Conservation (phyloP, 2,888 invertebrate genomes). For the Calameuta pallipes region DNA sequence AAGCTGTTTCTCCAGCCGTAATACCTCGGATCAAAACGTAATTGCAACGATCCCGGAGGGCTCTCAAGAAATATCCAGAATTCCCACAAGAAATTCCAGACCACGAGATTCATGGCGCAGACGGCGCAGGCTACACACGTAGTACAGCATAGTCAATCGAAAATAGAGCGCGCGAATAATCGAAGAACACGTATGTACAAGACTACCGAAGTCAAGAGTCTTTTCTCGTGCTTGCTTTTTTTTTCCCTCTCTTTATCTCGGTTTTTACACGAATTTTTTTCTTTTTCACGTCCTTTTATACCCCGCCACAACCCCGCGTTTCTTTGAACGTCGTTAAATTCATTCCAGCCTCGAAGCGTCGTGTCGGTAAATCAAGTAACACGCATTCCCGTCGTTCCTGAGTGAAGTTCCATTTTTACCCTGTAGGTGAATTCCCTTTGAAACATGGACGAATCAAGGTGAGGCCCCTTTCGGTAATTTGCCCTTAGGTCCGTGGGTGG, state of each 20-base stretch:
- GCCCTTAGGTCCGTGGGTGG: conserved; percentile 58
- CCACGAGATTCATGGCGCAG: neutral
- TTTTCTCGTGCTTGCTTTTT: neutral
- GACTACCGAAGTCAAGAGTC: neutral
- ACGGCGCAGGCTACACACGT: neutral
- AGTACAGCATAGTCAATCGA: neutral
- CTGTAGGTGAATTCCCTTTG: conserved; percentile 21
- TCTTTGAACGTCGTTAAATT: neutral
- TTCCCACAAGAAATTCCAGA: neutral
- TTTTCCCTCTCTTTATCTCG: neutral
- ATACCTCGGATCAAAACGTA: neutral
- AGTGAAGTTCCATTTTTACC: conserved; percentile 9
- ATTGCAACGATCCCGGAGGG: neutral
- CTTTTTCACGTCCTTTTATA: neutral
- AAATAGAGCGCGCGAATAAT: neutral
- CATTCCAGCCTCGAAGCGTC: neutral
- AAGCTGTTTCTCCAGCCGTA: neutral
- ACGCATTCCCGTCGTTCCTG: conserved; percentile 31
- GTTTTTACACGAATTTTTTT: neutral
- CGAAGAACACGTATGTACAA: neutral
- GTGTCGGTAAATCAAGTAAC: neutral
- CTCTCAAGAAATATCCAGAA: neutral
- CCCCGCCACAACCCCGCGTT: neutral
- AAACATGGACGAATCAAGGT: conserved; percentile 27
- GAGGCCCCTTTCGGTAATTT: conserved; percentile 41